phyloP scores from a whole-genome alignment of 1,140 invertebrate genomes.

The Bombus superbus region DNA sequence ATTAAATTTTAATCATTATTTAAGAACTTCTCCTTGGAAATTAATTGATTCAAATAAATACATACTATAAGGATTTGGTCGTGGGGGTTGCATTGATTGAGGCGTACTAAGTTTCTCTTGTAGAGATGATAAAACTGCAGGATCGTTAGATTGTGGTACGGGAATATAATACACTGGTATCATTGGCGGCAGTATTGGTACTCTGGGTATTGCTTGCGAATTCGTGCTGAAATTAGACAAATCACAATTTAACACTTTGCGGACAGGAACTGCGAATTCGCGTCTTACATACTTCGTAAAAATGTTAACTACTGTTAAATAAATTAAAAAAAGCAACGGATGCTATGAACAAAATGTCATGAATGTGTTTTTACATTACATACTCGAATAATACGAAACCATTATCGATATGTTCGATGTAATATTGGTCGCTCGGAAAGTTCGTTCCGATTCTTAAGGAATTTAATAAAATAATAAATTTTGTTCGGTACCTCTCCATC shows the following conservation, averaged over 20 bases:
- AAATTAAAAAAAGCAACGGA: too few species aligned
- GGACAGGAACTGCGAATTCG: too few species aligned
- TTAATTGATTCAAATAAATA: conserved; percentile 1
- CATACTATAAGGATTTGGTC: conserved; percentile 71
- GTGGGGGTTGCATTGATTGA: conserved; percentile 47
- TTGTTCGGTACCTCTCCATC: too few species aligned
- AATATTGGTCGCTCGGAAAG: too few species aligned
- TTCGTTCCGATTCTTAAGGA: too few species aligned
- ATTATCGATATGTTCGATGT: too few species aligned
- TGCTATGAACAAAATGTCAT: too few species aligned
- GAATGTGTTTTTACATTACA: too few species aligned
- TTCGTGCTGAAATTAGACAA: conserved; percentile 45
- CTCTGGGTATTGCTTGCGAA: conserved; percentile 56
- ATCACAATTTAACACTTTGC: neutral
- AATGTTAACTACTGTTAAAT: too few species aligned
- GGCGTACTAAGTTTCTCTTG: conserved; percentile 70
- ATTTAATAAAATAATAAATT: too few species aligned
- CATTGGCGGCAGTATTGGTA: conserved; percentile 78
- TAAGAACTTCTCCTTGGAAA: neutral
- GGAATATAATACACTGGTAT: conserved; percentile 86
- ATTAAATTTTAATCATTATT: neutral
- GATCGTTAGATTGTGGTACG: conserved; percentile 61
- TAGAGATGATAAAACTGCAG: conserved; percentile 21
- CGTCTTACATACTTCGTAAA: too few species aligned
- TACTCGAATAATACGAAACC: too few species aligned